Conservation (phyloP, 2,797 vertebrate genomes). For the Myioborus melanocephalus region DNA sequence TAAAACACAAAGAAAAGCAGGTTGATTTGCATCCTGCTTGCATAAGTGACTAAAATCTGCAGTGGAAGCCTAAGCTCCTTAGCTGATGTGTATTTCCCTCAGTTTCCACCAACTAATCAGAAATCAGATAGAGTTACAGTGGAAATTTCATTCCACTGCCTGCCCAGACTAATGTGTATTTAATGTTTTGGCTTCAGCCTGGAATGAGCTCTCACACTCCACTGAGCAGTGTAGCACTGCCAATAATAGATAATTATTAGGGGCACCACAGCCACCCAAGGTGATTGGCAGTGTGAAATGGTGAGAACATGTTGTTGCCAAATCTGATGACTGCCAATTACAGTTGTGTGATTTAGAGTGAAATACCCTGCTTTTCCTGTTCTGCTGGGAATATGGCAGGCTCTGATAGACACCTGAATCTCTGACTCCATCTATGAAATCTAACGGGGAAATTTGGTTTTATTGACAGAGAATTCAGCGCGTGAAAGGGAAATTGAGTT, state of each 20-base stretch:
- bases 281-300: slow-evolving; percentile 60
- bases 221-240: slow-evolving; percentile 36
- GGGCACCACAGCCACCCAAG: slow-evolving; percentile 57
- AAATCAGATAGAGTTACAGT: slow-evolving; percentile 46
- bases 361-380: background rate
- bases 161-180: slow-evolving; percentile 62
- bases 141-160: slow-evolving; percentile 55
- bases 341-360: slow-evolving; percentile 48
- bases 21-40: background rate
- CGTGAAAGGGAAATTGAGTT: background rate
- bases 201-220: slow-evolving; percentile 54
- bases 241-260: slow-evolving; percentile 65
- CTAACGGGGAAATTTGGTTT: background rate
- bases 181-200: slow-evolving; percentile 64
- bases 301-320: slow-evolving; percentile 43
- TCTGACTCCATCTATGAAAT: background rate
- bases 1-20: background rate
- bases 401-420: background rate
- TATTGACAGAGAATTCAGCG: background rate
- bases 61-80: background rate
- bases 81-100: background rate
- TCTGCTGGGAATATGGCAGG: background rate
- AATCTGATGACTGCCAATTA: slow-evolving; percentile 51
- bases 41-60: background rate
- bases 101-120: slow-evolving; percentile 47